phyloP scores from a whole-genome alignment of 2,797 vertebrate genomes.

The Ambastaia sidthimunki region DNA sequence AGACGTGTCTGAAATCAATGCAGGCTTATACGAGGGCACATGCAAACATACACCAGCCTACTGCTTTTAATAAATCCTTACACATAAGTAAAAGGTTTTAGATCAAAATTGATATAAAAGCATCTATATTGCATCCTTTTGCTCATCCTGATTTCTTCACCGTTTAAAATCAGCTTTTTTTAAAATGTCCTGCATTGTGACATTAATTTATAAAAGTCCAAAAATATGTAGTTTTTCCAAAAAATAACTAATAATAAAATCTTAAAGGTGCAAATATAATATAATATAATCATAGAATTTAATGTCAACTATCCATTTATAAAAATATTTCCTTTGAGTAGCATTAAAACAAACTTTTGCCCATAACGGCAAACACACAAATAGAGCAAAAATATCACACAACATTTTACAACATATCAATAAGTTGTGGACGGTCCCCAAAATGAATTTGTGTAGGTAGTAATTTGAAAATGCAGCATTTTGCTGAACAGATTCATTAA shows the following conservation, averaged over 20 bases:
- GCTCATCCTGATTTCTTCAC: no score
- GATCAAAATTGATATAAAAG: background rate
- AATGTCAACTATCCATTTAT: no score
- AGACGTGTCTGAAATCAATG: slow-evolving; percentile 38
- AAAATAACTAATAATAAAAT: background rate
- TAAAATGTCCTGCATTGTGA: background rate
- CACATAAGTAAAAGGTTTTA: no score
- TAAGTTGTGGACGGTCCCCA: background rate
- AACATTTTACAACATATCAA: background rate
- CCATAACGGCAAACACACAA: no score
- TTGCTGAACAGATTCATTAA: background rate
- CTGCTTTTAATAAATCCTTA: background rate
- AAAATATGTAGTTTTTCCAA: background rate
- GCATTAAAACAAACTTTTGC: background rate
- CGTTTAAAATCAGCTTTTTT: no score
- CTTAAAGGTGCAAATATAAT: background rate
- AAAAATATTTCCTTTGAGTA: background rate
- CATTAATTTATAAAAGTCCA: background rate
- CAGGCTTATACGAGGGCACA: slow-evolving; percentile 2
- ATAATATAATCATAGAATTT: no score
- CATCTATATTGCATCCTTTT: background rate
- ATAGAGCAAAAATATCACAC: background rate
- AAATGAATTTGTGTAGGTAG: background rate
- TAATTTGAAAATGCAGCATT: background rate
- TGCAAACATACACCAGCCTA: slow-evolving; percentile 4